Evolutionary conservation across 2,888 invertebrate species (phyloP).

Genomic region (Marronus borbonicus): DNA sequence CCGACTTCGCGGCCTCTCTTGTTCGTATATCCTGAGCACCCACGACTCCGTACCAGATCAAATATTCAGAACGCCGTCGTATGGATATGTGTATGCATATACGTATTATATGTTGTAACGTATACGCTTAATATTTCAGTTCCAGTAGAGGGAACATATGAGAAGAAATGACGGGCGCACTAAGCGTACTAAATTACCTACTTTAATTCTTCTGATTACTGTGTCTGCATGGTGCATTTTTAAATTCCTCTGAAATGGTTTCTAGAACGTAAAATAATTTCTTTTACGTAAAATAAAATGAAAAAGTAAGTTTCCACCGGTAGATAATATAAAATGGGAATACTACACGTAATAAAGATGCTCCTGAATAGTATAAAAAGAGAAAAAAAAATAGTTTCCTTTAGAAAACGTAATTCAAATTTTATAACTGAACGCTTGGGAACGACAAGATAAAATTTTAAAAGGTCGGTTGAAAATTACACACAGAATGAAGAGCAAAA

Average conservation of each 20-base stretch:
- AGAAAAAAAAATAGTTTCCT: no score
- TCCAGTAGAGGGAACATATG: slow-evolving; percentile 40
- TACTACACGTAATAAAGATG: no score
- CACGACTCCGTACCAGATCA: slow-evolving; percentile 47
- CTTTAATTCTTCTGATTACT: slow-evolving; percentile 27
- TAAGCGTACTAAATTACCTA: slow-evolving; percentile 28
- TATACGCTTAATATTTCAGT: slow-evolving; percentile 49
- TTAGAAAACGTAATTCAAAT: no score
- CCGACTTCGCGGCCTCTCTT: slow-evolving; percentile 34
- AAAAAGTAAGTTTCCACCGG: no score
- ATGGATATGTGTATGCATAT: neutral
- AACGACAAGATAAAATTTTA: no score
- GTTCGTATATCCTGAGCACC: slow-evolving; percentile 43
- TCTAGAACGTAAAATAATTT: no score
- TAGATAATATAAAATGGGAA: no score
- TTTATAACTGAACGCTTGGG: no score
- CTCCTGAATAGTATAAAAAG: no score
- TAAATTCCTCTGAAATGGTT: neutral
- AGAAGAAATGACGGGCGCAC: slow-evolving; percentile 31
- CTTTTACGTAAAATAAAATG: no score
- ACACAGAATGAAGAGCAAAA: no score
- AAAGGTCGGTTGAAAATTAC: no score
- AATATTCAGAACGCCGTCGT: slow-evolving; percentile 43
- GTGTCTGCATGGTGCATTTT: neutral
- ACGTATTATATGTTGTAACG: slow-evolving; percentile 11